Percentiles rank a stretch among this genome's conserved stretches.
Conservation (phyloP, 23 tunicate genomes). For the Diplosoma virens region DNA sequence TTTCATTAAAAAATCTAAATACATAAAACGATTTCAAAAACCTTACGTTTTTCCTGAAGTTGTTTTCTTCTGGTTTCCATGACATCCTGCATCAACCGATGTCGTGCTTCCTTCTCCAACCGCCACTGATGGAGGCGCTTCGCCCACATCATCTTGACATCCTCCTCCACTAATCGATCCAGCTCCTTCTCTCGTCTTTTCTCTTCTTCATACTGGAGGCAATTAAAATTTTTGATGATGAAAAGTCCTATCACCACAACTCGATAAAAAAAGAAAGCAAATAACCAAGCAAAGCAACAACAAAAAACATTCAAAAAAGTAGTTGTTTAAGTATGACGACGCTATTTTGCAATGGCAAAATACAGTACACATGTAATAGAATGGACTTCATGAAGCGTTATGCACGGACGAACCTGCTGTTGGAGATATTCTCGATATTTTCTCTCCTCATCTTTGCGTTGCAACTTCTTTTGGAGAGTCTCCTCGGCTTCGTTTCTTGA, state of each 20-base stretch:
- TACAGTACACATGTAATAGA: too few species aligned
- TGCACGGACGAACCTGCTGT: conserved; percentile 48
- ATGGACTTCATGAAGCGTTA: too few species aligned
- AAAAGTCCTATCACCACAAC: too few species aligned
- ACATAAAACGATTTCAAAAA: background rate
- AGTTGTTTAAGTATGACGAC: too few species aligned
- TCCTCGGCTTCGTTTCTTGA: conserved; percentile 83
- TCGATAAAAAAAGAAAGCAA: too few species aligned
- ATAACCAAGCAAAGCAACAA: too few species aligned
- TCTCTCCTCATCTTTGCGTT: conserved; percentile 59
- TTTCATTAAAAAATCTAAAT: background rate
- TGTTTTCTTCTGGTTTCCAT: conserved; percentile 90
- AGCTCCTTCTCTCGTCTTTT: conserved; percentile 68
- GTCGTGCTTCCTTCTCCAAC: conserved; percentile 82
- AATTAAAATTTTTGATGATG: too few species aligned
- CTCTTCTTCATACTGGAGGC: conserved; percentile 65
- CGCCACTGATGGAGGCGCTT: conserved; percentile 80
- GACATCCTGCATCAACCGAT: conserved; percentile 82
- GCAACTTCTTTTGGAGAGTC: conserved; percentile 39
- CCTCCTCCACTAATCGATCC: conserved; percentile 73
- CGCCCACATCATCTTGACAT: conserved; percentile 86
- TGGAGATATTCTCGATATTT: conserved; percentile 67
- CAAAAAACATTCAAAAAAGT: too few species aligned
- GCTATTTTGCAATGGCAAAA: too few species aligned
- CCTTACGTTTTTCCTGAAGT: conserved; percentile 80